Base-by-base conservation (phyloP, 2,888 invertebrate species). In the Tipula lateralis region DNA sequence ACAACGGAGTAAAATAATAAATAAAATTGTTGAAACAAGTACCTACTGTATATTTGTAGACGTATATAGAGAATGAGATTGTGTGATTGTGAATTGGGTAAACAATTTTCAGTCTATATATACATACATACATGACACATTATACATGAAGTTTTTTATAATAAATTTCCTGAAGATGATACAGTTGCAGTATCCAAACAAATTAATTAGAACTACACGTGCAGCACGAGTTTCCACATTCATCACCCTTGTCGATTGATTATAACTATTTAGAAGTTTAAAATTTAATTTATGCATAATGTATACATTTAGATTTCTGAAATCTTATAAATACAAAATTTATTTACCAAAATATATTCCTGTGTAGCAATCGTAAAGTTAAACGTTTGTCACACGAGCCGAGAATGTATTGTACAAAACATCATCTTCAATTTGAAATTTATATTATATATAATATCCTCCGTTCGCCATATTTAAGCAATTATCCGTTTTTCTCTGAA, bases 21-120 rank as follows among this genome's bases (percentile, higher is more conserved):
- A 44, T 44, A 44, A 44, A 66, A 66, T 24, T 66, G 66, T 66
- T 66, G 66, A 66, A 66, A 66, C 66, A 66, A 66, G 66, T 66
- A 66, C 24, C 4, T 44, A 24, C 66, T 66, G 24, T 66, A 12
- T 66, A 66, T 39, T n/a, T 39, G n/a, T 24, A 24, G 66, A 24
- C 24, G 39, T 39, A 1, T 39, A 6, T 19, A 50, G 66, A 66
- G 66, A 66, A 24, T 24, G 66, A 24, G 66, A 24, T 19, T 66
- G 66, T 66, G 66, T 24, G 66, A 24, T 66, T 66, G 19, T 66
- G 66, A 66, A 66, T 66, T 66, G 66, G 66, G 66, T 66, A 66
- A 66, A 66, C 66, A 66, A 66, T 9, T 66, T 16, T 19, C 44
- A 50, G 1, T 16, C 9, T 39, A 39, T 13, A 3, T 39, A 12